phyloP scores from a whole-genome alignment of 2,888 invertebrate genomes.

The Suillia variegata region DNA sequence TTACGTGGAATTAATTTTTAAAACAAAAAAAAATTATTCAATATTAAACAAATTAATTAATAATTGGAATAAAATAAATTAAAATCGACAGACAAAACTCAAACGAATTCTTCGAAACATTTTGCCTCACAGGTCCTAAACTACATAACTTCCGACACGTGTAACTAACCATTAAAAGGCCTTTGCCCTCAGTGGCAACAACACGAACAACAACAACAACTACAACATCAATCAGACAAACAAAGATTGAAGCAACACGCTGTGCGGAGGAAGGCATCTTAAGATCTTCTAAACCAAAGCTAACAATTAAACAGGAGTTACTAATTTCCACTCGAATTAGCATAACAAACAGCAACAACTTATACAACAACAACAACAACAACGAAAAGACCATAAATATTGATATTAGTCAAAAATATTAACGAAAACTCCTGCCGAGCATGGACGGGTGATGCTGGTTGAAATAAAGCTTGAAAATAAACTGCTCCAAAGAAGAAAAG shows the following conservation, averaged over 20 bases:
- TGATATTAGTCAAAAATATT: neutral
- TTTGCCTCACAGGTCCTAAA: conserved; percentile 37
- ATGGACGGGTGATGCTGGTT: neutral
- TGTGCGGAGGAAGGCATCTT: neutral
- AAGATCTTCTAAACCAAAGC: conserved; percentile 35
- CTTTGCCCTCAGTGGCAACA: conserved; percentile 37
- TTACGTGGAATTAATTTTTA: too few relatives aligned
- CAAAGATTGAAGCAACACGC: too few relatives aligned
- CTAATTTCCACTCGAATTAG: neutral
- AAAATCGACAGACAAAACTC: too few relatives aligned
- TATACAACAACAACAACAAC: too few relatives aligned
- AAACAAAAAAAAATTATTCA: too few relatives aligned
- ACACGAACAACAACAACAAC: too few relatives aligned
- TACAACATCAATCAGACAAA: too few relatives aligned
- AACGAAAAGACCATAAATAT: neutral
- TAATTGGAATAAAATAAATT: too few relatives aligned
- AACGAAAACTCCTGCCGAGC: neutral
- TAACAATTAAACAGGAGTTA: conserved; percentile 42
- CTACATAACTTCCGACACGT: conserved; percentile 51
- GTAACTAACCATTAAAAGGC: conserved; percentile 38
- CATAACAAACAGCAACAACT: neutral
- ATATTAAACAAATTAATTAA: too few relatives aligned
- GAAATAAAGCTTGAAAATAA: too few relatives aligned
- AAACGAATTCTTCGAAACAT: too few relatives aligned
- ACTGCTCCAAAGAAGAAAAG: too few relatives aligned